phyloP scores from a whole-genome alignment of 2,888 invertebrate species.

The Ecdyonurus torrentis region DNA sequence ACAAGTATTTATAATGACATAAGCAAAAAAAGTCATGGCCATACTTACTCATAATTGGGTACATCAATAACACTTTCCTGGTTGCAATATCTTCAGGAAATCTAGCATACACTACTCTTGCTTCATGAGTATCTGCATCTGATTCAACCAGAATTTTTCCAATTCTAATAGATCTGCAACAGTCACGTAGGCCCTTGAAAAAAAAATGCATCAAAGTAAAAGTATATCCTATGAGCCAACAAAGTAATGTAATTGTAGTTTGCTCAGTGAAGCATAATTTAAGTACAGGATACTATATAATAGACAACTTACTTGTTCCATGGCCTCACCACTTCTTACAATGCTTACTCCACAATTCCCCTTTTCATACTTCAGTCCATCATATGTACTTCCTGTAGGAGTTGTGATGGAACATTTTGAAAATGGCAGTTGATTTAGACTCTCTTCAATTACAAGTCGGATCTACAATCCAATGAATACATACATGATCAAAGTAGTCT shows the following conservation, averaged over 20 bases:
- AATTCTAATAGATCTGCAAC: conserved; percentile 94
- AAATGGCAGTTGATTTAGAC: conserved; percentile 91
- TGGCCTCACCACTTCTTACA: conserved; percentile 72
- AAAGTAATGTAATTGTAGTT: too few species aligned
- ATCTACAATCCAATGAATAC: too few species aligned
- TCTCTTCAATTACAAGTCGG: conserved; percentile 93
- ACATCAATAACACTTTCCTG: conserved; percentile 84
- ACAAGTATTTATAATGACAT: too few species aligned
- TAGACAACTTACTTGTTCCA: conserved; percentile 53
- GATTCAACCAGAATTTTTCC: conserved; percentile 97
- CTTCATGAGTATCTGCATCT: conserved; percentile 90
- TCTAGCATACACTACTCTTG: conserved; percentile 91
- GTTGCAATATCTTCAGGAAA: conserved; percentile 90
- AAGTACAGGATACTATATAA: not conserved
- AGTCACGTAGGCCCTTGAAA: conserved; percentile 74
- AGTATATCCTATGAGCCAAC: too few species aligned
- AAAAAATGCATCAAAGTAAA: conserved; percentile 14
- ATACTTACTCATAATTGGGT: conserved; percentile 86
- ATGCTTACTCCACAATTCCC: conserved; percentile 99
- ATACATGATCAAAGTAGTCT: too few species aligned
- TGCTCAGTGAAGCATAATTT: too few species aligned
- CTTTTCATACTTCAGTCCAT: conserved; percentile 87
- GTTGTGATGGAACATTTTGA: conserved; percentile 79
- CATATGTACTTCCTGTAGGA: conserved; percentile 79
- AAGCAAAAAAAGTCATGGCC: conserved; percentile 4